A percentile compares a stretch with the other conserved stretches of the same genome.
phyloP scores from a whole-genome alignment of 2,113 vertebrate species.

The Cryptomyrus ogoouensis region DNA sequence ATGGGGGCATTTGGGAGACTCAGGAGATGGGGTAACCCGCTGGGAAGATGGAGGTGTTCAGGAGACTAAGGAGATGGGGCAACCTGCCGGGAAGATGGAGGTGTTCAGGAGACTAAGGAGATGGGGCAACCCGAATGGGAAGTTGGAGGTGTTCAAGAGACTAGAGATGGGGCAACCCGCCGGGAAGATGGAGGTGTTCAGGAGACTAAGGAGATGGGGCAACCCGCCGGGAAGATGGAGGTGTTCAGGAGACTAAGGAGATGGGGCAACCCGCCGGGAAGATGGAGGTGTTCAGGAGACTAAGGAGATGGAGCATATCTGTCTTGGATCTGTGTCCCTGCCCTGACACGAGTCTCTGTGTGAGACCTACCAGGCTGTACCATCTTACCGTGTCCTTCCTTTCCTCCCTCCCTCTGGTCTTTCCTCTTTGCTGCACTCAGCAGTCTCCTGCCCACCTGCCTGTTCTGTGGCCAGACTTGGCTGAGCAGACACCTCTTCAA shows the following conservation, averaged over 20 bases:
- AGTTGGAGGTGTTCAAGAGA: too few relatives aligned
- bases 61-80: too few relatives aligned
- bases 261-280: neutral
- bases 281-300: too few relatives aligned
- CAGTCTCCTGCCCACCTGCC: conserved; percentile 48
- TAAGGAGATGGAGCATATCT: neutral
- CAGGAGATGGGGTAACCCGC: too few relatives aligned
- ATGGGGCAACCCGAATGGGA: too few relatives aligned
- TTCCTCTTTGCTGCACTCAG: conserved; percentile 39
- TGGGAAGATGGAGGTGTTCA: neutral
- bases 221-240: neutral
- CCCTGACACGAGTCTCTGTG: neutral
- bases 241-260: too few relatives aligned
- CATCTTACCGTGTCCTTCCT: neutral
- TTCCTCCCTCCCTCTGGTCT: neutral
- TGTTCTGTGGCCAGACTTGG: conserved; percentile 27
- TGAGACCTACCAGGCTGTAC: neutral
- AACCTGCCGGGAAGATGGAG: too few relatives aligned
- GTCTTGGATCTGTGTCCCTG: neutral
- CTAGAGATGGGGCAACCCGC: too few relatives aligned
- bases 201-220: too few relatives aligned
- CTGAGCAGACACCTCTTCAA: conserved; percentile 34
- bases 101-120: too few relatives aligned
- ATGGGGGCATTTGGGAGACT: too few relatives aligned
- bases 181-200: too few relatives aligned